phyloP scores from a whole-genome alignment of 2,113 vertebrate genomes.

The Thamnaconus septentrionalis region DNA sequence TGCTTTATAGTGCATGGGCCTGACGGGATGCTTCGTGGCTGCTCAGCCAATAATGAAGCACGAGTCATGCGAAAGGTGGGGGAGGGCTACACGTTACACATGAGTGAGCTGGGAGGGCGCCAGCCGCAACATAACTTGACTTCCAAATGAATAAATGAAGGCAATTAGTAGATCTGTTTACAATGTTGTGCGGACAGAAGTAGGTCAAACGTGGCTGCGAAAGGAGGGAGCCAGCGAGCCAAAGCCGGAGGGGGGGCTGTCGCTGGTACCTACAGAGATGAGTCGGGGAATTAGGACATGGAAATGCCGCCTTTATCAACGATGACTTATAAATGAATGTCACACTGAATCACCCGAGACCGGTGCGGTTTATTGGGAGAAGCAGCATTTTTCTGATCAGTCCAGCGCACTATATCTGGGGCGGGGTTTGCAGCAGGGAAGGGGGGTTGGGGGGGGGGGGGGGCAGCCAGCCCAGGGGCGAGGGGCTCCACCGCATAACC shows the following conservation, averaged over 20 bases:
- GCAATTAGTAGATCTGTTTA: constrained; percentile 76
- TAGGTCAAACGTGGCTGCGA: constrained; percentile 69
- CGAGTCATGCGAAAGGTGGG: constrained; percentile 29
- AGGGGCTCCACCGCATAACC: background rate
- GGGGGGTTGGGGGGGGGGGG: too few species aligned
- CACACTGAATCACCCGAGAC: constrained; percentile 62
- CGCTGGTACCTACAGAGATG: constrained; percentile 63
- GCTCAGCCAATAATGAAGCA: constrained; percentile 21
- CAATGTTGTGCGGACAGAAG: constrained; percentile 70
- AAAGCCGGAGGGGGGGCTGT: constrained; percentile 47
- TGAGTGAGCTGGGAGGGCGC: constrained; percentile 62
- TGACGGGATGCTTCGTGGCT: constrained; percentile 33
- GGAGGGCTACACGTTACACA: constrained; percentile 59
- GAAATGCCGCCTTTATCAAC: constrained; percentile 66
- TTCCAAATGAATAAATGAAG: constrained; percentile 78
- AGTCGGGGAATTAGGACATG: constrained; percentile 66
- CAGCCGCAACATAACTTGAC: constrained; percentile 69
- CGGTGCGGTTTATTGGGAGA: constrained; percentile 50
- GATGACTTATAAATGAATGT: constrained; percentile 73
- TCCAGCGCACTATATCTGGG: constrained; percentile 43
- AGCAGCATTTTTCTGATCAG: constrained; percentile 54
- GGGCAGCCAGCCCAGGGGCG: constrained; percentile 44
- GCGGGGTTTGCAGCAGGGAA: background rate
- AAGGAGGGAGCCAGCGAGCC: constrained; percentile 45
- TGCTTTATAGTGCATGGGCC: constrained; percentile 7